Base-by-base conservation (phyloP, 1,140 invertebrate species). In the Trinorchestia longiramus region DNA sequence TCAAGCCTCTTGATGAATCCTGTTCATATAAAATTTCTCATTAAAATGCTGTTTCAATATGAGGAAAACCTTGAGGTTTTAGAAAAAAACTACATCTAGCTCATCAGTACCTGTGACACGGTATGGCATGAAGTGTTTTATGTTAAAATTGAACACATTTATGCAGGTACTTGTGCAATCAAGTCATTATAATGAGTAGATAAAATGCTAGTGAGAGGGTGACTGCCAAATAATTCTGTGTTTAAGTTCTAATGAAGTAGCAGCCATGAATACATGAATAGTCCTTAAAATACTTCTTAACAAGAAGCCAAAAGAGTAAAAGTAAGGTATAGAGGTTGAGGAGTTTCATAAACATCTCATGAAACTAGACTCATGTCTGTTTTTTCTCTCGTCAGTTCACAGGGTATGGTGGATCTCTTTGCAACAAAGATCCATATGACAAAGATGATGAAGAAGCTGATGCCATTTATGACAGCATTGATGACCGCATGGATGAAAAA, bases 361-460 rank as follows among this genome's bases (percentile, higher is more conserved):
- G 62, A 77, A 77, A 77, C 8, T 36, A 11, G 28, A 36, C 28
- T 19, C 1, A 77, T 36, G 36, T 77, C 15, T 53, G 47, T 53
- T 77, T 77, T 77, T 77, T 77, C 88, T 90, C 43, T 90, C 8
- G 96, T 19, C 97, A 98, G 98, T 99, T 99, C 97, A 99, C 99
- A 97, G 99, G 99, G 88, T 99, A 99, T 97, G 99, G 99, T 97
- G 99, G 99, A 40, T 99, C 99, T 95, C 97, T 99, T 4, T 99
- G 99, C 97, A 99, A 99, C 95, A 99, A 99, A 97, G 99, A 99
- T 98, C 99, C 99, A 0, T 99, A 99, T 97, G 99, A 99, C 97
- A 99, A 99, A 98, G 99, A 99, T 97, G 99, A 99, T 97, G 99
- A 99, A 97, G 99, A 99, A 98, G 99, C 99, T 23, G 99, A 99